phyloP scores from a whole-genome alignment of 2,888 invertebrate species.

The Blastobasis adustella region DNA sequence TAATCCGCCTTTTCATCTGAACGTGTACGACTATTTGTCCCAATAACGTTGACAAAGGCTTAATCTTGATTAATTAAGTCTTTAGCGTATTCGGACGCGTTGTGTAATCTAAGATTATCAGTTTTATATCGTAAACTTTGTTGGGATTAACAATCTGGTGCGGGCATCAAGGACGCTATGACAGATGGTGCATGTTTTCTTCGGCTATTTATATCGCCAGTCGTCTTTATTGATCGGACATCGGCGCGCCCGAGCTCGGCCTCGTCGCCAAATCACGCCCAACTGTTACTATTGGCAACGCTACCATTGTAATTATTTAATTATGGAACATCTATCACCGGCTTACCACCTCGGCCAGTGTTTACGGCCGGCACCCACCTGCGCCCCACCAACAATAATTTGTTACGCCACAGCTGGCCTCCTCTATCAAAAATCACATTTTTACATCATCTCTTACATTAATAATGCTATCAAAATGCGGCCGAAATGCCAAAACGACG shows the following conservation, averaged over 20 bases:
- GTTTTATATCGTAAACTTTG: neutral
- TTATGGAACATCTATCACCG: constrained; percentile 15
- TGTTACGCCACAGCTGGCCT: constrained; percentile 45
- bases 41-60: constrained; percentile 37
- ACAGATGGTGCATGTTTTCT: constrained; percentile 35
- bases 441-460: constrained; percentile 60
- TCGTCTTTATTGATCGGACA: constrained; percentile 51
- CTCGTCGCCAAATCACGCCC: constrained; percentile 46
- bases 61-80: constrained; percentile 32
- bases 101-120: constrained; percentile 8
- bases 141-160: constrained; percentile 12
- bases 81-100: constrained; percentile 6
- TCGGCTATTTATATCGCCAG: constrained; percentile 37
- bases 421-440: constrained; percentile 58
- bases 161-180: constrained; percentile 34
- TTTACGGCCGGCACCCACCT: constrained; percentile 28
- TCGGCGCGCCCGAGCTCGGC: constrained; percentile 31
- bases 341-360: too few relatives aligned
- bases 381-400: constrained; percentile 52
- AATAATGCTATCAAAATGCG: constrained; percentile 62
- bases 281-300: constrained; percentile 55
- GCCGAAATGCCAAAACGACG: constrained; percentile 57
- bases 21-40: constrained; percentile 26
- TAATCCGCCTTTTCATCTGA: constrained; percentile 39
- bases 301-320: constrained; percentile 40